Conservation (phyloP, 1,140 invertebrate genomes). For the Cyphomyrmex costatus region DNA sequence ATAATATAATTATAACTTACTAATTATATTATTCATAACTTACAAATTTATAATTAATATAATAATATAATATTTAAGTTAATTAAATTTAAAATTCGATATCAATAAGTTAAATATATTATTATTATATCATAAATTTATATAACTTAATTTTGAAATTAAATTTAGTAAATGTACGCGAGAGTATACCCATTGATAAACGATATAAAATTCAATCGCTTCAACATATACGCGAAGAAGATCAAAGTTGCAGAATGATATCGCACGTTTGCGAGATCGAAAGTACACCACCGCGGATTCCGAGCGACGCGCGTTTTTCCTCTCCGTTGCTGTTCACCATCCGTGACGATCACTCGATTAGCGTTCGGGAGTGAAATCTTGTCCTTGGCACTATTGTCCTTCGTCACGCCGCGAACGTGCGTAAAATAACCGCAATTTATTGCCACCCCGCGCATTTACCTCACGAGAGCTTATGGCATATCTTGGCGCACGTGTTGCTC, state of each 20-base stretch:
- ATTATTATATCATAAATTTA: no score
- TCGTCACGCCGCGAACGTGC: slow-evolving; percentile 10
- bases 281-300: slow-evolving; percentile 2
- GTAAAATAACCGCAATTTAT: not conserved
- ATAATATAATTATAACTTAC: no score
- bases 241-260: not conserved
- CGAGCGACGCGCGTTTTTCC: slow-evolving; percentile 27
- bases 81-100: no score
- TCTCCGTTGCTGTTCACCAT: slow-evolving; percentile 22
- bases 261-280: not conserved
- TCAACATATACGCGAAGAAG: not conserved
- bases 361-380: slow-evolving; percentile 73
- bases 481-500: not conserved
- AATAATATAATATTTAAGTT: no score
- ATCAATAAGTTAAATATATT: no score
- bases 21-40: no score
- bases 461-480: not conserved
- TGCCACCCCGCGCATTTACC: not conserved
- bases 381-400: slow-evolving; percentile 76
- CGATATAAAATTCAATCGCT: not conserved
- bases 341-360: slow-evolving; percentile 68
- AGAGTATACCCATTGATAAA: no score
- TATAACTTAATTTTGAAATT: no score
- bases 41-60: no score
- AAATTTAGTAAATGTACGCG: no score